phyloP scores from a whole-genome alignment of 2,888 invertebrate genomes.

The Pimpla rufipes region DNA sequence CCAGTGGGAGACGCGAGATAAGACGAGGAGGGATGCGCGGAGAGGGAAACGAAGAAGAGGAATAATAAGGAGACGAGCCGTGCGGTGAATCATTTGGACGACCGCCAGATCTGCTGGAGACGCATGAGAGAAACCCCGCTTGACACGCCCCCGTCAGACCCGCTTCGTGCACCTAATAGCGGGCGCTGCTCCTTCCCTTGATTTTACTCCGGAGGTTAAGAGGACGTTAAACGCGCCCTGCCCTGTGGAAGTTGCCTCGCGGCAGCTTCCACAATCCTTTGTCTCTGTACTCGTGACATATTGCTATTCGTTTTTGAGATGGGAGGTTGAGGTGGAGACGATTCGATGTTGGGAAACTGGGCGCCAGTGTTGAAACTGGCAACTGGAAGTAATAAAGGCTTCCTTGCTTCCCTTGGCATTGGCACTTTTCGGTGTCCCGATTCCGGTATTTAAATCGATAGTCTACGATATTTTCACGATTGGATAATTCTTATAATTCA shows the following conservation, averaged over 20 bases:
- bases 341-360: too few relatives aligned
- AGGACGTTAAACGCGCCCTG: neutral
- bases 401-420: too few relatives aligned
- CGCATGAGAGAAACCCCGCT: conserved; percentile 61
- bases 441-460: too few relatives aligned
- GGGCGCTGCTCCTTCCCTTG: neutral
- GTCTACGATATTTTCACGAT: too few relatives aligned
- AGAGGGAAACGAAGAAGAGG: conserved; percentile 24
- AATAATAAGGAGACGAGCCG: conserved; percentile 38
- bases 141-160: conserved; percentile 64
- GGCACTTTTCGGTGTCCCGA: too few relatives aligned
- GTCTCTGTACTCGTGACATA: neutral
- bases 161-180: conserved; percentile 57
- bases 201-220: neutral
- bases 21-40: conserved; percentile 38
- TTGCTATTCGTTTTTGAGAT: too few relatives aligned
- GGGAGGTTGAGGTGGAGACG: too few relatives aligned
- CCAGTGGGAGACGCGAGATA: conserved; percentile 35
- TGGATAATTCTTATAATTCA: too few relatives aligned
- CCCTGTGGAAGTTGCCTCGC: neutral
- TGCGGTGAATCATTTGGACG: conserved; percentile 66
- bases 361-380: too few relatives aligned
- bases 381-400: too few relatives aligned
- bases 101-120: conserved; percentile 55
- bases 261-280: neutral